phyloP scores from a whole-genome alignment of 2,797 vertebrate genomes.

The Myoxocephalus aenaeus region DNA sequence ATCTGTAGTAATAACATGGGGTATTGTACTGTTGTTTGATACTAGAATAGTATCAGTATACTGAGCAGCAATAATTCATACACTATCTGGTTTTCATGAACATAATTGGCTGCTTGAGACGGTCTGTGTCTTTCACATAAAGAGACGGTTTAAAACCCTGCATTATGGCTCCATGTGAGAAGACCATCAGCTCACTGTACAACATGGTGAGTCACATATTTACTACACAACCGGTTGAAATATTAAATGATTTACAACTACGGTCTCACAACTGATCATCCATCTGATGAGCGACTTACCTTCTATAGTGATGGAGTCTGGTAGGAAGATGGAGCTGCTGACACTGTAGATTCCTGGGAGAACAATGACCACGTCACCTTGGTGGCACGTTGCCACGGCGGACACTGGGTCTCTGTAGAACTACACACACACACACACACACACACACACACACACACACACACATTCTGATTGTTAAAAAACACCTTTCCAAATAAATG shows the following conservation, averaged over 20 bases:
- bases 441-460: conserved; percentile 14
- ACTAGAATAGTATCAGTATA: too few relatives aligned
- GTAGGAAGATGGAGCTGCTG: conserved; percentile 84
- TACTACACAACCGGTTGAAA: not conserved
- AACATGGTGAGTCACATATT: not conserved
- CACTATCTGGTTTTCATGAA: not conserved
- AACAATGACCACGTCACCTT: conserved; percentile 88
- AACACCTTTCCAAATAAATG: not conserved
- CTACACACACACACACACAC: conserved; percentile 68
- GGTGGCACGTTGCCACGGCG: conserved; percentile 86
- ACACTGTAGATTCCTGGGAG: conserved; percentile 89
- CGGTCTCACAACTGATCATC: not conserved
- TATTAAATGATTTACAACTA: not conserved
- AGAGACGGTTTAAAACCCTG: not conserved
- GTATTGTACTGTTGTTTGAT: too few relatives aligned
- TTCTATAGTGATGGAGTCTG: conserved; percentile 91
- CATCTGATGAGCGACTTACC: conserved; percentile 70
- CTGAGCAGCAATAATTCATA: too few relatives aligned
- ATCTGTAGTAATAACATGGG: too few relatives aligned
- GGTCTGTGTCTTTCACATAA: not conserved
- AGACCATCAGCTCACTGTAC: not conserved
- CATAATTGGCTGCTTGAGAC: not conserved
- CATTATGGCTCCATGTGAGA: not conserved
- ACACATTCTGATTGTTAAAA: too few relatives aligned
- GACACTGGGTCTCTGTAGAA: conserved; percentile 88